A percentile compares a stretch with the other conserved stretches of the same genome.
phyloP scores from a whole-genome alignment of 2,888 invertebrate species.

The Allophyes oxyacanthae region DNA sequence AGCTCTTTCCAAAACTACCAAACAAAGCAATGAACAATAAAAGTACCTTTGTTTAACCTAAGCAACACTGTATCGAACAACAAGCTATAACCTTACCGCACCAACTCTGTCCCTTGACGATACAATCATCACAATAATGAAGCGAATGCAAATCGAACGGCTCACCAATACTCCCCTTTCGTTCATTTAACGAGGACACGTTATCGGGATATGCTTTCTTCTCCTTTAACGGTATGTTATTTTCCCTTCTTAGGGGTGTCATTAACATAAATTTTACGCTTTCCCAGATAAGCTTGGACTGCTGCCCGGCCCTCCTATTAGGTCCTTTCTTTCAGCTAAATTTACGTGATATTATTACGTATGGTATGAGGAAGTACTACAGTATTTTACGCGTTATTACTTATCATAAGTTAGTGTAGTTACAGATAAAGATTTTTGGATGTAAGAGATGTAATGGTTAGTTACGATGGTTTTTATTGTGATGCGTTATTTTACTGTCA shows the following conservation, averaged over 20 bases:
- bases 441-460: slow-evolving; percentile 12
- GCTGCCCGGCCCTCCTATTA: slow-evolving; percentile 76
- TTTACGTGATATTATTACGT: slow-evolving; percentile 75
- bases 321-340: slow-evolving; percentile 69
- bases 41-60: not conserved
- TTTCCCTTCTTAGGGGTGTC: slow-evolving; percentile 73
- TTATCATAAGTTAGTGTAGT: slow-evolving; percentile 46
- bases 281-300: slow-evolving; percentile 80
- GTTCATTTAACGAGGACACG: slow-evolving; percentile 77
- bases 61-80: not conserved
- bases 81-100: slow-evolving; percentile 2
- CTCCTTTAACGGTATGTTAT: slow-evolving; percentile 74
- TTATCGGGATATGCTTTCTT: slow-evolving; percentile 76
- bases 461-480: slow-evolving; percentile 10
- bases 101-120: slow-evolving; percentile 10
- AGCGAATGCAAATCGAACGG: slow-evolving; percentile 52
- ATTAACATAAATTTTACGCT: slow-evolving; percentile 86
- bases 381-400: slow-evolving; percentile 60
- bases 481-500: slow-evolving; percentile 4
- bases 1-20: too few species aligned
- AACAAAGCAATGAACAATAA: too few species aligned
- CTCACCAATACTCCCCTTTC: slow-evolving; percentile 60
- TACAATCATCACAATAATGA: slow-evolving; percentile 26
- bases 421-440: slow-evolving; percentile 29
- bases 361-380: slow-evolving; percentile 63